Base-by-base conservation (phyloP, 2,888 invertebrate genomes). In the Phyto melanocephala region DNA sequence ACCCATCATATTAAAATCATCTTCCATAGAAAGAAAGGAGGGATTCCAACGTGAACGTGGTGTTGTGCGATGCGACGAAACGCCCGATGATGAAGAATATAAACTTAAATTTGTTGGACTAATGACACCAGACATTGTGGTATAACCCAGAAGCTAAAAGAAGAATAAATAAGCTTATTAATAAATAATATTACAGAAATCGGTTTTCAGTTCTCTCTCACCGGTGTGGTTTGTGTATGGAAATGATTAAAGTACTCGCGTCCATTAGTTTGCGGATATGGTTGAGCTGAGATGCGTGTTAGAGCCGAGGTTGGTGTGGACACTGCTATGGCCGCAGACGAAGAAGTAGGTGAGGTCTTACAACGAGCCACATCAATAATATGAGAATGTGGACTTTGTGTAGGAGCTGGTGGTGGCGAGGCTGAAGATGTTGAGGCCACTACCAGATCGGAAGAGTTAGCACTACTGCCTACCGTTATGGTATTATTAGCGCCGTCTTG, bases 1-100 rank as follows among this genome's bases (percentile, higher is more conserved):
- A 67, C 97, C 95, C 92, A 97, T 97, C 94, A 98, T 96, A 90
- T 95, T 97, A 92, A 98, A 98, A 92, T 98, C 98, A 90, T 98
- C 98, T 90, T 98, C 98, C 88, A 97, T 92, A 37, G 82, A 82
- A 86, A 98, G 95, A 92, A 98, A 97, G 68, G 96, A 95, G 68
- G 96, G 94, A 90, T 95, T 97, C 98, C 98, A 98, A 88, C 97
- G 94, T 82, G 91, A 86, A 86, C 95, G 93, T 83, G 95, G 94
- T 80, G 95, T 94, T 86, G 94, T 93, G 85, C 95, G 93, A 83
- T 95, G 94, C 85, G 85, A 80, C 2, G 87, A 83, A 28, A 87
- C 87, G 62, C 87, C 84, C 84, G 94, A 94, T 85, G 93, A 93
- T 85, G 95, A 94, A 81, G 96, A 96, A 89, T 97, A 95, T 89